These are phyloP conservation scores for Antheraea mylitta DNA, from an alignment of 1,140 invertebrate genomes.

Conservation along the genomic window DNA sequence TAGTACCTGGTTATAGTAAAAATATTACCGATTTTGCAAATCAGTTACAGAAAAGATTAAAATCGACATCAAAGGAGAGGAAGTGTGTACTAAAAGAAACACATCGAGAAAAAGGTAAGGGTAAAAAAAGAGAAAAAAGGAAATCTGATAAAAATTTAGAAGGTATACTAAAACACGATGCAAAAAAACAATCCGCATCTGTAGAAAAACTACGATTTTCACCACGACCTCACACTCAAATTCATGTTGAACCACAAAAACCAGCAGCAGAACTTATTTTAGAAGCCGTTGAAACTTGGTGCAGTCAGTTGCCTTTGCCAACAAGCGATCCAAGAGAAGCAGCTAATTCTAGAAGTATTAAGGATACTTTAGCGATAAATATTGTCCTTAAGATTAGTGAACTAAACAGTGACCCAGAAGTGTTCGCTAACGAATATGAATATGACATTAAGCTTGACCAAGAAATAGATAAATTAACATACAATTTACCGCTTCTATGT, in stretches of 20 bases:
- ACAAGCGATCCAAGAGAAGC: conserved; percentile 22
- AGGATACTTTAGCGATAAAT: conserved; percentile 34
- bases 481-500: conserved; percentile 23
- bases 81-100: background rate
- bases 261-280: conserved; percentile 24
- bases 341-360: conserved; percentile 26
- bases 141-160: background rate
- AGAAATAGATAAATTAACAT: conserved; percentile 38
- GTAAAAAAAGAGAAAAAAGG: conserved; percentile 8
- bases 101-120: background rate
- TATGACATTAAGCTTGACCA: conserved; percentile 36
- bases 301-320: conserved; percentile 30
- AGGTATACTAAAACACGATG: background rate
- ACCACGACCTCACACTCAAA: no score
- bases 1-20: conserved; percentile 19
- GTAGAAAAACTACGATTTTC: no score
- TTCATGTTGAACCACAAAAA: no score
- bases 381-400: conserved; percentile 47
- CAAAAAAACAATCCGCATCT: no score
- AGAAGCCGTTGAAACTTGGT: conserved; percentile 42
- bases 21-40: conserved; percentile 30
- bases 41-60: conserved; percentile 26
- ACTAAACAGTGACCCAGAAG: conserved; percentile 39
- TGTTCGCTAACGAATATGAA: conserved; percentile 36
- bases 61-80: background rate